Base-by-base conservation (phyloP, 2,797 vertebrate species). In the Masticophis lateralis region DNA sequence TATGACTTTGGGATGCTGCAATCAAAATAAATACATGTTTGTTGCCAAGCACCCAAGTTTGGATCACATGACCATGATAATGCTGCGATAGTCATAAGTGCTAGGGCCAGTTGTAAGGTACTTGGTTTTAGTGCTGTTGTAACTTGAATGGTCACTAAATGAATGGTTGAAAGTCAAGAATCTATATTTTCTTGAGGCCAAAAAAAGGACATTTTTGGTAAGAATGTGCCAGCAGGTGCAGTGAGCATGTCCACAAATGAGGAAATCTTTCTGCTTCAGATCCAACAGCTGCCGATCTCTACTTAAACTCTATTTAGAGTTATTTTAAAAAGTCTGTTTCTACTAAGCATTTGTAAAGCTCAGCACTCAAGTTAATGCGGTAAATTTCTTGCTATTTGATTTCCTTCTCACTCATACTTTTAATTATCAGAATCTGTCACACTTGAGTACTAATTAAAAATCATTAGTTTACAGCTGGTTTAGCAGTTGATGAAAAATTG, bases 301-400 rank as follows among this genome's bases (percentile, higher is more conserved):
- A 83, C 37, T 83, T 83, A 22, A 25, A 37, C 37, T 53, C 53
- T 8, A 2, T 51, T 18, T 14, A 92, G 53, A 56, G 20, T 83
- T 47, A 37, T 37, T 14, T 83, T 43, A 11, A 83, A 83, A 61
- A n/a, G 25, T 27, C n/a, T 86, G 60, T 1, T 86, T 47, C 9
- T 28, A 8, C 92, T 94, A 93, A 27, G 1, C 90, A 66, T 93
- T 93, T 95, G 55, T 94, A 69, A 92, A 89, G 93, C 86, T 66
- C 14, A 4, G 59, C 89, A 93, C 28, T 93, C 53, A 14, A 91
- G 91, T 9, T 93, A 93, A n/a, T 88, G 69, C 37, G 93, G n/a
- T 86, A 59, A 47, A 94, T 95, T 93, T 0, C 61, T 95, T 96
- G 92, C 66, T 91, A 5, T 95, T 94, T 94, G 57, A 94, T n/a